Evolutionary conservation across 1,140 invertebrate genomes (phyloP).

Genomic region (Tribolium castaneum): DNA sequence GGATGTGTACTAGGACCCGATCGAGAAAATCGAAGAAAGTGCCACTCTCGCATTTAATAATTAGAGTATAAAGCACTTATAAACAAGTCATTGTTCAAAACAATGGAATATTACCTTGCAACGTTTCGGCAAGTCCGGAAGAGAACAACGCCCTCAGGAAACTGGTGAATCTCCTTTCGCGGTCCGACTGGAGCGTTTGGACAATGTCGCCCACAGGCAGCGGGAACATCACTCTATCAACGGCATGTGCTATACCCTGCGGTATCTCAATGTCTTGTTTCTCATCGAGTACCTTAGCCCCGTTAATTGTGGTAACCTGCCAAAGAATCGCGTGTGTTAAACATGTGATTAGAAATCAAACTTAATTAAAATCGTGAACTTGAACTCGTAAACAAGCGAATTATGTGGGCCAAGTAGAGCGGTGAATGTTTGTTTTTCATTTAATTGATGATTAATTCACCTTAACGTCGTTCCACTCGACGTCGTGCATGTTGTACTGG

Average conservation of each 20-base stretch:
- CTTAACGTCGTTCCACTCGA: slow-evolving; percentile 86
- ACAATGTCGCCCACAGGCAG: slow-evolving; percentile 84
- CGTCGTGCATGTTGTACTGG: slow-evolving; percentile 85
- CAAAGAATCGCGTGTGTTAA: slow-evolving; percentile 39
- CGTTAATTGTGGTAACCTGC: slow-evolving; percentile 85
- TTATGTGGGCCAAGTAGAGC: slow-evolving; percentile 17
- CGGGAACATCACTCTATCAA: slow-evolving; percentile 90
- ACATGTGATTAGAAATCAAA: slow-evolving; percentile 26
- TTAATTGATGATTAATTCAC: slow-evolving; percentile 63
- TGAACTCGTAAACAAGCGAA: slow-evolving; percentile 9
- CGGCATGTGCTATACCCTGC: slow-evolving; percentile 85
- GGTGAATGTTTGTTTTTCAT: slow-evolving; percentile 21
- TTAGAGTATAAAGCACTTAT: slow-evolving; percentile 25
- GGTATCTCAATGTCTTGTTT: slow-evolving; percentile 85
- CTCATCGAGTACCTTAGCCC: slow-evolving; percentile 80
- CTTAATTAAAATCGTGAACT: slow-evolving; percentile 16
- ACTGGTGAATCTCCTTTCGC: slow-evolving; percentile 80
- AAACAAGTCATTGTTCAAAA: not conserved
- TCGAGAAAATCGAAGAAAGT: slow-evolving; percentile 5
- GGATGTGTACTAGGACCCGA: not conserved
- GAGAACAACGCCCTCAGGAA: slow-evolving; percentile 81
- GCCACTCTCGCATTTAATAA: not conserved
- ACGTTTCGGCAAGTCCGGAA: slow-evolving; percentile 78
- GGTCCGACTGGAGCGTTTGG: slow-evolving; percentile 83
- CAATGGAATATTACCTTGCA: slow-evolving; percentile 69